Evolutionary conservation across 2,888 invertebrate genomes (phyloP), one percentile per base, ranked within the genome.

Genomic region (Chrysotoxum bicinctum): DNA sequence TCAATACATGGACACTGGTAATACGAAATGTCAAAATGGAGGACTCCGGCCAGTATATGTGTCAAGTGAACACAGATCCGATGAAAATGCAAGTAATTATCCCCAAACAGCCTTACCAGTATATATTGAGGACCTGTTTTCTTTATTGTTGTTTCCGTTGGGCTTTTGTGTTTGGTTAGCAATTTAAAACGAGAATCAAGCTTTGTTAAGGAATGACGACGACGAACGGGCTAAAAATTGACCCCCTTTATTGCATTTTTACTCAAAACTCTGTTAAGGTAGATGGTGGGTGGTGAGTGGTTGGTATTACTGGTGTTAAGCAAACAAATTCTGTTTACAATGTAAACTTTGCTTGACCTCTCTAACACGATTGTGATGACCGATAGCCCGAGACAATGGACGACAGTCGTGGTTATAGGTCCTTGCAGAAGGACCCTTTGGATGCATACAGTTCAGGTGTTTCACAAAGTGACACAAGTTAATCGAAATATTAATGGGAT

Each of bases 61-160:
- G 97, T 93, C 98, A 98, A 94, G 97, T 98, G 90, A 98, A 98
- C 93, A 98, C 97, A 79, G 96, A 97, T 92, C 97, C 97, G 60
- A 97, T 97, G 97, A 97, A 97, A 93, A 97, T 97, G 95, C 97
- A 97, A 95, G 97, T 97, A 93, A 93, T 92, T 89, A 87, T 87
- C 85, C 50, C 62, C 45, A 76, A 72, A 80, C 62, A 72, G 43
- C 60, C 32, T 50, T 69, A n/a, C n/a, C n/a, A n/a, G n/a, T n/a
- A n/a, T n/a, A 58, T 16, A 58, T 37, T 54, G 48, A 52, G 35
- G 37, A 23, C 35, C 10, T 21, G 19, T 50, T 58, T 48, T 40
- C 23, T 21, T 50, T 4, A 0, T 43, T 43, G 3, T 50, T 16
- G 16, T 30, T 32, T 14, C 32, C 48, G 43, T 45, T 66, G 48